Conservation (phyloP, 1,140 invertebrate species). For the Lepidurus packardi region DNA sequence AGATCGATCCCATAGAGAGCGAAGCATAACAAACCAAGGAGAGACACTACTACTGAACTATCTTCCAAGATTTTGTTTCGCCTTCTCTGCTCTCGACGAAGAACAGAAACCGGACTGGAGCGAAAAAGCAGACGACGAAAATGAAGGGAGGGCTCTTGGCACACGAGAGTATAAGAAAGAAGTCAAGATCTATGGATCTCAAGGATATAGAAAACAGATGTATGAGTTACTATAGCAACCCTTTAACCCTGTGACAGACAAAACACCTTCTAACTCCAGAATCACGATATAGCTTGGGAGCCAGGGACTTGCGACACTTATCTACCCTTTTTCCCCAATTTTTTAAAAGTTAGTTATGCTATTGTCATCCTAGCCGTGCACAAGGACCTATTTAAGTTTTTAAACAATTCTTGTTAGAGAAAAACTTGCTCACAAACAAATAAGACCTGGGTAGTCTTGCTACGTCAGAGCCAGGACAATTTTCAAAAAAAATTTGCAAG, state of each 20-base stretch:
- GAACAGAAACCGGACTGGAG: neutral
- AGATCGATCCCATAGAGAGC: neutral
- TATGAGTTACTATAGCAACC: slow-evolving; percentile 9
- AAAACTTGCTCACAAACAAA: too few relatives aligned
- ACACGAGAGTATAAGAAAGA: neutral
- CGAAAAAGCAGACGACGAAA: neutral
- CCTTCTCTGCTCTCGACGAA: neutral
- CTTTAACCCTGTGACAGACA: neutral
- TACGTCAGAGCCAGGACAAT: neutral
- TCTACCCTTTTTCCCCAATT: neutral
- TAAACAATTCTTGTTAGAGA: too few relatives aligned
- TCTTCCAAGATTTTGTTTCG: neutral
- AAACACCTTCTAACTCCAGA: neutral
- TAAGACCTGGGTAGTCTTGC: too few relatives aligned
- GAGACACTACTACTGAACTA: neutral
- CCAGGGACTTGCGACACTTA: neutral
- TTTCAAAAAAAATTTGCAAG: neutral
- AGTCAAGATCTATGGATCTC: neutral
- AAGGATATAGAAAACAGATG: neutral
- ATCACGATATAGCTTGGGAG: neutral
- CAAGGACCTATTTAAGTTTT: too few relatives aligned
- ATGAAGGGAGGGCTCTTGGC: slow-evolving; percentile 1
- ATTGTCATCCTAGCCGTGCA: too few relatives aligned
- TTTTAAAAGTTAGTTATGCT: neutral
- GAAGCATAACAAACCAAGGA: neutral